These are phyloP conservation scores for Siniperca scherzeri DNA, from an alignment of 2,797 vertebrate species.

Conservation along the genomic window DNA sequence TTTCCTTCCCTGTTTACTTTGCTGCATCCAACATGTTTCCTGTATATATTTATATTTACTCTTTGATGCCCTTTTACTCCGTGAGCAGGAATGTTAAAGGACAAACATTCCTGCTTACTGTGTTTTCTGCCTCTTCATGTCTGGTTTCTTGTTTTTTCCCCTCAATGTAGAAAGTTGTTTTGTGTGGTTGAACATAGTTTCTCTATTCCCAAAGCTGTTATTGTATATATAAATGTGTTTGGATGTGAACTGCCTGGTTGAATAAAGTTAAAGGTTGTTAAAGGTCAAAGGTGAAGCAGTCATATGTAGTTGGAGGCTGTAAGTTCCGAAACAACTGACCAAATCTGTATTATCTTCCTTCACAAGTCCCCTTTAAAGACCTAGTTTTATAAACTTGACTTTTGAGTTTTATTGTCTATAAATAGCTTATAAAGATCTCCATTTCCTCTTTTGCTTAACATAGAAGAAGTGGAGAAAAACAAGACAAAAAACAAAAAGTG, in stretches of 20 bases:
- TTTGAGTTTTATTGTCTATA: neutral
- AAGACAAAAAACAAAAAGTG: neutral
- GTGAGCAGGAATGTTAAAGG: neutral
- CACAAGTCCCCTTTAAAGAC: neutral
- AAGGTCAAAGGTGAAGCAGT: constrained; percentile 23
- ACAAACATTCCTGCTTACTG: neutral
- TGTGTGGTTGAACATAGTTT: neutral
- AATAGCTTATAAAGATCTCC: neutral
- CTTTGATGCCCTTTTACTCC: neutral
- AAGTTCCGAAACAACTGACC: neutral
- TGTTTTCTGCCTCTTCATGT: neutral
- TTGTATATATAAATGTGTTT: neutral
- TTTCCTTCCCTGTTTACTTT: neutral
- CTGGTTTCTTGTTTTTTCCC: neutral
- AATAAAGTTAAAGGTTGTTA: neutral
- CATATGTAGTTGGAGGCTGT: neutral
- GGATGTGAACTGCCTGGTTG: neutral
- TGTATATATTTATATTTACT: neutral
- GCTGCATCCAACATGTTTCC: neutral
- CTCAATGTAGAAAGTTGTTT: neutral
- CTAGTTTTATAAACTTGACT: neutral
- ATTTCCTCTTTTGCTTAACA: neutral
- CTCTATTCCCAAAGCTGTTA: neutral
- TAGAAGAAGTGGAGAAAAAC: neutral
- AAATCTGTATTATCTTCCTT: neutral